Percentiles rank a stretch among this genome's conserved stretches.
Conservation (phyloP, 2,113 vertebrate species). For the Butorides virescens region DNA sequence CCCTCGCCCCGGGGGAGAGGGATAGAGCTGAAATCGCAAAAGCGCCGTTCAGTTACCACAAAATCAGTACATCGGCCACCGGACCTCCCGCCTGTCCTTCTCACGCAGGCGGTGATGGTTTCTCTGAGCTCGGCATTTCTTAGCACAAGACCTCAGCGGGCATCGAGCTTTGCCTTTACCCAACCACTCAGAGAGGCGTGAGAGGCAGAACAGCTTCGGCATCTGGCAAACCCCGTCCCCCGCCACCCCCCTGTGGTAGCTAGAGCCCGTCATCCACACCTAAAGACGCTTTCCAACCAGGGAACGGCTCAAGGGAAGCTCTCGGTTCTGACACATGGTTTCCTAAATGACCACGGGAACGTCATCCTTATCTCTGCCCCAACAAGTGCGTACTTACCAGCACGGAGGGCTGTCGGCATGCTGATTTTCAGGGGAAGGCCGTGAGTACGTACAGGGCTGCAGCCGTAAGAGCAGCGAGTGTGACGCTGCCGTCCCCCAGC, state of each 20-base stretch:
- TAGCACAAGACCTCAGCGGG: background rate
- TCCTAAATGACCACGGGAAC: background rate
- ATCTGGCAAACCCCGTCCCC: background rate
- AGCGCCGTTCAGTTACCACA: background rate
- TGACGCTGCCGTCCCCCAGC: background rate
- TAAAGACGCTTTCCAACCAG: background rate
- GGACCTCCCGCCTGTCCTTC: background rate
- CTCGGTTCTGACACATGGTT: background rate
- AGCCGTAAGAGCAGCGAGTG: accelerated
- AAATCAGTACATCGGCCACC: background rate
- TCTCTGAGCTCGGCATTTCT: background rate
- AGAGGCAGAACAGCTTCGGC: background rate
- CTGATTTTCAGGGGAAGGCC: background rate
- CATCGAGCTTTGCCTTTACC: background rate
- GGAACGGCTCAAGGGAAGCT: background rate
- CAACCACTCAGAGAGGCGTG: accelerated
- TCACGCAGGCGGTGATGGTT: background rate
- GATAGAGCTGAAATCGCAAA: background rate
- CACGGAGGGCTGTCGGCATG: accelerated
- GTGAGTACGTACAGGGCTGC: accelerated
- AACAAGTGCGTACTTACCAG: background rate
- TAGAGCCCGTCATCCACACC: background rate
- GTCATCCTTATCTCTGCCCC: accelerated
- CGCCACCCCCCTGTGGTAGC: background rate
- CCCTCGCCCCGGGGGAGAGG: background rate